Conservation (phyloP, 2,888 invertebrate genomes). For the Piscicola geometra region DNA sequence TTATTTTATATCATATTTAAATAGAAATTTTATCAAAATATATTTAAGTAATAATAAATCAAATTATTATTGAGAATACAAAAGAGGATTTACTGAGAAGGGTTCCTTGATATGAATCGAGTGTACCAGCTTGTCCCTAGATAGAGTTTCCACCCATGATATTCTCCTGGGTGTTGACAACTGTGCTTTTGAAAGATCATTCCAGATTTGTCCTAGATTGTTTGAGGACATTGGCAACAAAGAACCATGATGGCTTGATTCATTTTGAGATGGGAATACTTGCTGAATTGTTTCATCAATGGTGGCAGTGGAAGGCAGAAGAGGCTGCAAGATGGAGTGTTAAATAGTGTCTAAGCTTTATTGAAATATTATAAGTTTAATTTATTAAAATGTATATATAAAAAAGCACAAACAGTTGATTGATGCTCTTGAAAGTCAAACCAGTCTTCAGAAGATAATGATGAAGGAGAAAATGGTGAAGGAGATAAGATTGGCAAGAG, state of each 20-base stretch:
- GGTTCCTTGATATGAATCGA: background rate
- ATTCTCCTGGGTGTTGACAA: background rate
- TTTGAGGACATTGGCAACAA: background rate
- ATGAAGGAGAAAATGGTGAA: conserved; percentile 1
- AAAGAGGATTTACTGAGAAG: background rate
- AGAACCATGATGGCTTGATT: background rate
- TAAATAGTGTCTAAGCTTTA: background rate
- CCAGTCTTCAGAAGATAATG: background rate
- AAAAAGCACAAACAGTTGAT: background rate
- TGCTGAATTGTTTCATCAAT: background rate
- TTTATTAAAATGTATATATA: background rate
- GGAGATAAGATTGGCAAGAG: too few relatives aligned
- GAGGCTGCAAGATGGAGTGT: background rate
- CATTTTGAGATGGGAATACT: background rate
- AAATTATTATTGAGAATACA: background rate
- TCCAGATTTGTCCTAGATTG: background rate
- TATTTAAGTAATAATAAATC: too few relatives aligned
- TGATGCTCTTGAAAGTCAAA: conserved; percentile 8
- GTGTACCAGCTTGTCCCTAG: background rate
- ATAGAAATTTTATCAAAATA: too few relatives aligned
- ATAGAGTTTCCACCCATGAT: background rate
- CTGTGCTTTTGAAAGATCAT: conserved; percentile 15
- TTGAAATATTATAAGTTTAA: too few relatives aligned
- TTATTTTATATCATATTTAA: background rate
- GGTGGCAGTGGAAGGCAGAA: background rate